Base-by-base conservation (phyloP, 2,113 vertebrate genomes). In the Theristicus caerulescens region DNA sequence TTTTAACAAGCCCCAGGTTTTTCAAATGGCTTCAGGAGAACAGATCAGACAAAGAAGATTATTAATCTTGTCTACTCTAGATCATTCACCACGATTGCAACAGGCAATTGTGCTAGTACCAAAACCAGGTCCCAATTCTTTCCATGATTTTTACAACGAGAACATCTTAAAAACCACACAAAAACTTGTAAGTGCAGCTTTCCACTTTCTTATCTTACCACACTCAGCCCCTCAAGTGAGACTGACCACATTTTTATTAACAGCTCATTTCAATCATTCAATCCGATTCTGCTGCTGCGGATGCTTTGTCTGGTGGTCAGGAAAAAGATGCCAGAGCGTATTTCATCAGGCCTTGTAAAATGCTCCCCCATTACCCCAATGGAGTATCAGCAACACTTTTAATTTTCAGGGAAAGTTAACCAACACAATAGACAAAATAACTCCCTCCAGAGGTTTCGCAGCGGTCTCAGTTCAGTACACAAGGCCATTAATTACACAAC, bases 401-500 rank as follows among this genome's bases (percentile, higher is more conserved):
- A 66, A 80, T 91, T 94, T 91, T 91, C 87, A 83, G 81, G 71
- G 74, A 77, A 94, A 94, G 81, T 82, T 93, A 90, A 69, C 66
- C 38, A 91, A 89, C 36, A 51, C 26, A 73, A 93, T 2, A 95
- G 74, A 93, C 78, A 87, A 73, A 91, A 52, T 69, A 87, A 93
- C 90, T 96, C 84, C 82, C 89, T 85, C 58, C 44, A 88, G 91
- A 96, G 86, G 89, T 85, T 93, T 80, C 0, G 0, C 59, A 83
- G 91, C 24, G 70, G 74, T 67, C 78, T 94, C 89, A 86, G 70
- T n/a, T 88, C 87, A 91, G 74, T 62, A 94, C 86, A 94, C 83
- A 88, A 84, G 70, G 54, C 91, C 78, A 52, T 91, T 97, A 94
- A 96, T 96, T 97, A 97, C 84, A 94, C 70, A 83, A 70, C 24